A percentile compares a stretch with the other conserved stretches of the same genome.
phyloP scores from a whole-genome alignment of 2,797 vertebrate species.

The Centroberyx gerrardi region DNA sequence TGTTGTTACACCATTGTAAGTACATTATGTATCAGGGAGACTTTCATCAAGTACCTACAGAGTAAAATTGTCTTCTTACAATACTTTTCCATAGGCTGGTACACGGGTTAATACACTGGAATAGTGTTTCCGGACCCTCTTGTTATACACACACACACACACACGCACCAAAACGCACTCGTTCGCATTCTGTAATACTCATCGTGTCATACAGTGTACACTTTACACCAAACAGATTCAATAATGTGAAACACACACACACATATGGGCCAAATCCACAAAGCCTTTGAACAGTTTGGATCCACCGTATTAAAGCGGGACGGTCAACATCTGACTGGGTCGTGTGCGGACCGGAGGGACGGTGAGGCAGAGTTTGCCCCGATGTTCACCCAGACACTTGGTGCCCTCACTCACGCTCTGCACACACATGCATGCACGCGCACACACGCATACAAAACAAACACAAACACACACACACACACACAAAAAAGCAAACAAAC shows the following conservation, averaged over 20 bases:
- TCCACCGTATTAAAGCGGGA: background rate
- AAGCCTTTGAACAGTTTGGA: conserved; percentile 1
- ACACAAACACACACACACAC: conserved; percentile 5
- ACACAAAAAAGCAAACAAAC: background rate
- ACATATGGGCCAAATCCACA: background rate
- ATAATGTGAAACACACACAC: background rate
- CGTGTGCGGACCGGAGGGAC: conserved; percentile 45
- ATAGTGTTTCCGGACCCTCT: no score
- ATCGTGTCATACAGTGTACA: no score
- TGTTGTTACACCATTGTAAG: no score
- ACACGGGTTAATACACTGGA: no score
- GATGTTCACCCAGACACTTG: conserved; percentile 51
- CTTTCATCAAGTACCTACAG: no score
- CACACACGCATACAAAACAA: conserved; percentile 18
- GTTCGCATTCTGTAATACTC: background rate
- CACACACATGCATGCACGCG: conserved; percentile 18
- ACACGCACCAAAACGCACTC: background rate
- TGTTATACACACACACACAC: no score
- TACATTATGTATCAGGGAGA: no score
- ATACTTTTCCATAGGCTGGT: no score
- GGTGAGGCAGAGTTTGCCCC: conserved; percentile 39
- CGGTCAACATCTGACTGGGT: conserved; percentile 21
- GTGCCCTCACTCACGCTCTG: conserved; percentile 23
- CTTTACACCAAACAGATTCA: no score
- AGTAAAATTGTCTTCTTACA: no score